phyloP scores from a whole-genome alignment of 1,140 invertebrate species.

The Teleopsis dalmanni region DNA sequence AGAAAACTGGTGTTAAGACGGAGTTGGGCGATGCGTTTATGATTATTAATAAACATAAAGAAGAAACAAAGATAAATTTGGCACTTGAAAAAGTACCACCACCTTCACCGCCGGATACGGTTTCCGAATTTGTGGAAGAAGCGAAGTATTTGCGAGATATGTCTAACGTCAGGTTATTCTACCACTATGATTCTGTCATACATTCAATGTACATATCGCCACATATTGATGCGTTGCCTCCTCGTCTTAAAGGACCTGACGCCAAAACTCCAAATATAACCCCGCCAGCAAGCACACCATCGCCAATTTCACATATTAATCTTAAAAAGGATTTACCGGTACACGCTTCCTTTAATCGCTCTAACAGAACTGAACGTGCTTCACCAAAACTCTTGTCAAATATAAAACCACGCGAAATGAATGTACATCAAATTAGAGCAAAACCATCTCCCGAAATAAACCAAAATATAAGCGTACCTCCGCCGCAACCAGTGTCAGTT shows the following conservation, averaged over 20 bases:
- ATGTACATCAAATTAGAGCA: too few relatives aligned
- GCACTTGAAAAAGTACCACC: constrained; percentile 11
- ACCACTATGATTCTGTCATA: constrained; percentile 15
- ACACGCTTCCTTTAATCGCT: constrained; percentile 9
- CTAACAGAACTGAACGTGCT: not conserved
- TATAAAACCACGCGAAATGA: too few relatives aligned
- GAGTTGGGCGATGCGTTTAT: not conserved
- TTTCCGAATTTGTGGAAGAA: constrained; percentile 10
- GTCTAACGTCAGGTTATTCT: constrained; percentile 11
- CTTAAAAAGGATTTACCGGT: constrained; percentile 8
- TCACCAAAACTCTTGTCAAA: too few relatives aligned
- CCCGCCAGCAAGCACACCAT: not conserved
- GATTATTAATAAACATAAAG: not conserved
- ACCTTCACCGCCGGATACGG: constrained; percentile 10
- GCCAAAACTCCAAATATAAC: constrained; percentile 10
- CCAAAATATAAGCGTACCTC: too few relatives aligned
- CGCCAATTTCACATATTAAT: not conserved
- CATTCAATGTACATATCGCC: constrained; percentile 17
- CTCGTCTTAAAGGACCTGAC: constrained; percentile 16
- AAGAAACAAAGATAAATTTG: constrained; percentile 7
- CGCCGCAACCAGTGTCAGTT: too few relatives aligned
- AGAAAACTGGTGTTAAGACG: constrained; percentile 7
- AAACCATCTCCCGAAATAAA: too few relatives aligned
- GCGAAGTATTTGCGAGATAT: constrained; percentile 11
- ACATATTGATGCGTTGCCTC: constrained; percentile 13